These are phyloP conservation scores for Epinephelus malabaricus DNA, from an alignment of 2,797 vertebrate species.

Conservation along the genomic window DNA sequence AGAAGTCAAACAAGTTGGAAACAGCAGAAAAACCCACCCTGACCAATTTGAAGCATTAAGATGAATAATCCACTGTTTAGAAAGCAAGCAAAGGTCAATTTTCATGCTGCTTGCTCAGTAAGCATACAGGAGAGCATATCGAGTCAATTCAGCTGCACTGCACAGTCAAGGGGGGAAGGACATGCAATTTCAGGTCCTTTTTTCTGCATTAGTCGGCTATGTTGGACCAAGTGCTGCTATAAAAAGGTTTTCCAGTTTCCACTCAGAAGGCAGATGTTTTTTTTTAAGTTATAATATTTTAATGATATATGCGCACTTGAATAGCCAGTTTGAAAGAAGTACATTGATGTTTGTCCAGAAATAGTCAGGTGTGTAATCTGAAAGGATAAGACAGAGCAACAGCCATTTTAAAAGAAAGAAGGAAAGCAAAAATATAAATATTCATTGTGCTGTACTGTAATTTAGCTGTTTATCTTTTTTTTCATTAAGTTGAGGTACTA, in stretches of 20 bases:
- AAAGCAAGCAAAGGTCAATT: conserved; percentile 86
- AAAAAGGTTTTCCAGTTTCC: conserved; percentile 62
- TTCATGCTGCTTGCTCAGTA: conserved; percentile 82
- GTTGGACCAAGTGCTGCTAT: conserved; percentile 59
- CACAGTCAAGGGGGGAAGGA: conserved; percentile 68
- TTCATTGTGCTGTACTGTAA: background rate
- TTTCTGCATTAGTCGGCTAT: conserved; percentile 45
- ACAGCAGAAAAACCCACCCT: conserved; percentile 68
- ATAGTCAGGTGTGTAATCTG: conserved; percentile 25
- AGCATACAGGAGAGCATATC: conserved; percentile 74
- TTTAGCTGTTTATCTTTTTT: conserved; percentile 7
- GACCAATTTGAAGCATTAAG: conserved; percentile 79
- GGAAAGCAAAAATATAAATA: conserved; percentile 15
- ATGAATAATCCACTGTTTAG: conserved; percentile 83
- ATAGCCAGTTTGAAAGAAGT: conserved; percentile 15
- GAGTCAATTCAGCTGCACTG: conserved; percentile 74
- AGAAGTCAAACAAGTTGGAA: conserved; percentile 56
- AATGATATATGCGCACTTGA: conserved; percentile 32
- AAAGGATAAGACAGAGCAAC: conserved; percentile 19
- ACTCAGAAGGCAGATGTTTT: conserved; percentile 44
- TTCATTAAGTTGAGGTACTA: conserved; percentile 10
- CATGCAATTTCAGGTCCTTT: conserved; percentile 52
- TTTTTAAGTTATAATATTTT: conserved; percentile 45
- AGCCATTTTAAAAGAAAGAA: conserved; percentile 9
- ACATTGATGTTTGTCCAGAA: conserved; percentile 35